A percentile compares a stretch with the other conserved stretches of the same genome.
These are phyloP conservation scores for Anableps anableps DNA, from an alignment of 2,797 vertebrate species.

Conservation along the genomic window DNA sequence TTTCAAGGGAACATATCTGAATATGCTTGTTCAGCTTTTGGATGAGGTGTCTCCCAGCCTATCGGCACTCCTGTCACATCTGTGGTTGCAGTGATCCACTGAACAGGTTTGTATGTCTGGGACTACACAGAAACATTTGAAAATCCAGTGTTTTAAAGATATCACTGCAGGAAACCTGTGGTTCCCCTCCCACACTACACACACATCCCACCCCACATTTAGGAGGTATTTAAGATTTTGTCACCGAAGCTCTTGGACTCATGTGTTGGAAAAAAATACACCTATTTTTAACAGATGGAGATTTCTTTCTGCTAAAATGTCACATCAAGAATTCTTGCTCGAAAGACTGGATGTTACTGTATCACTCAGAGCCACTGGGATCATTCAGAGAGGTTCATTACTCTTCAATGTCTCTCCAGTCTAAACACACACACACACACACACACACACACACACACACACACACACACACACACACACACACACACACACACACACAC, in stretches of 20 bases:
- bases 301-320: constrained; percentile 63
- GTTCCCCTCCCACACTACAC: neutral
- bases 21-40: constrained; percentile 37
- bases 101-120: constrained; percentile 23
- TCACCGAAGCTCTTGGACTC: constrained; percentile 5
- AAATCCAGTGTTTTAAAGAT: constrained; percentile 25
- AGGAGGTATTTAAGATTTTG: constrained; percentile 18
- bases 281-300: constrained; percentile 37
- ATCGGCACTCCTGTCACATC: constrained; percentile 50
- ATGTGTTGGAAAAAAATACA: constrained; percentile 4
- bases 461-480: constrained; percentile 15
- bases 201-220: constrained; percentile 1
- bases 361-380: constrained; percentile 40
- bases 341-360: constrained; percentile 41
- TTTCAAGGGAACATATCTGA: constrained; percentile 19
- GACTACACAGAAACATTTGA: constrained; percentile 6
- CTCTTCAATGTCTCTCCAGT: constrained; percentile 38
- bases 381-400: constrained; percentile 68
- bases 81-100: constrained; percentile 32
- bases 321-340: constrained; percentile 50
- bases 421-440: constrained; percentile 3
- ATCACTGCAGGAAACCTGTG: constrained; percentile 15
- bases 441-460: neutral
- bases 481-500: constrained; percentile 8
- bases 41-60: constrained; percentile 28